Percentiles rank a stretch among this genome's conserved stretches.
Conservation (phyloP, 2,797 vertebrate genomes). For the Galagoides demidoff region DNA sequence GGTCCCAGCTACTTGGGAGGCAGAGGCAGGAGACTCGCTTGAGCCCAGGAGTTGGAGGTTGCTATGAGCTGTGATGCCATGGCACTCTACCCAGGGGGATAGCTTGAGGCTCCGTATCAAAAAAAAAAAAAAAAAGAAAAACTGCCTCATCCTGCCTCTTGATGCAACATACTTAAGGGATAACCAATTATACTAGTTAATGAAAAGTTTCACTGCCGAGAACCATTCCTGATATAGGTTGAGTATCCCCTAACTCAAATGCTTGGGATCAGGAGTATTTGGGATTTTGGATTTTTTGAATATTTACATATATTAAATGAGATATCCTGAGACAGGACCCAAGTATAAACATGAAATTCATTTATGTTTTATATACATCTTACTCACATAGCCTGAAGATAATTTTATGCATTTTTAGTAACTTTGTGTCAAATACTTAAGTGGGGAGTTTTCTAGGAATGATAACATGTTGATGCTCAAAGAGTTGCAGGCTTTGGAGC, state of each 20-base stretch:
- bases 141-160: neutral
- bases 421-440: neutral
- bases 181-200: neutral
- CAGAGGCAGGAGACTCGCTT: too few relatives aligned
- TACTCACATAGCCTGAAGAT: neutral
- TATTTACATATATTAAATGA: neutral
- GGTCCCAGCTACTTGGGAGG: too few relatives aligned
- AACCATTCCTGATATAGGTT: neutral
- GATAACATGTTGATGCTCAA: neutral
- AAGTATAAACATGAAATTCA: neutral
- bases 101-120: too few relatives aligned
- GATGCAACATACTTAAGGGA: neutral
- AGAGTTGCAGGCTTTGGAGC: neutral
- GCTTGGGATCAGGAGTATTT: neutral
- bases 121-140: neutral
- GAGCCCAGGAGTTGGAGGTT: too few relatives aligned
- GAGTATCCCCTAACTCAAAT: neutral
- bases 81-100: too few relatives aligned
- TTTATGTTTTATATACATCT: neutral
- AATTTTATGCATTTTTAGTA: neutral
- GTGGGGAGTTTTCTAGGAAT: neutral
- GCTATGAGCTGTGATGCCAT: too few relatives aligned
- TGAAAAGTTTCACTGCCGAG: neutral
- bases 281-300: neutral
- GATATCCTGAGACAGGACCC: neutral